Conservation (phyloP, 1,140 invertebrate species). For the Zaprionus vittiger region DNA sequence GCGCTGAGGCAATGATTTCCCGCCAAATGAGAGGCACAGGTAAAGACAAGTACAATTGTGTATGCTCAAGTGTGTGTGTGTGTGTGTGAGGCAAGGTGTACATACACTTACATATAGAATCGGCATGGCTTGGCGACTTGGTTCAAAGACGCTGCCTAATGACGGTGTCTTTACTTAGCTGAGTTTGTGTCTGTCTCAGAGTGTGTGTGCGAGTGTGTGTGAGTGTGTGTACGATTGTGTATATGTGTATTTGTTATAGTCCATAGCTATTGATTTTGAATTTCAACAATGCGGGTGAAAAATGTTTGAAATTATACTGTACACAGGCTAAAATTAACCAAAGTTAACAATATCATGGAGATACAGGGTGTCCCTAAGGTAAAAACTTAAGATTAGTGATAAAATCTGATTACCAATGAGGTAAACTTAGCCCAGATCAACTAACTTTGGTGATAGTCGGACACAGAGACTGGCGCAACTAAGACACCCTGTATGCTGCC, state of each 20-base stretch:
- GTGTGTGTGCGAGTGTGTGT: conserved; percentile 4
- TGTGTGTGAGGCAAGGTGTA: conserved; percentile 61
- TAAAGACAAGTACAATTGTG: conserved; percentile 69
- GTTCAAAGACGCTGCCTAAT: conserved; percentile 72
- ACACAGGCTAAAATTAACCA: conserved; percentile 68
- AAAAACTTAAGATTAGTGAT: background rate
- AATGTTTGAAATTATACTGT: conserved; percentile 78
- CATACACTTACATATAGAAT: conserved; percentile 31
- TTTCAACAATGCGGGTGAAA: conserved; percentile 82
- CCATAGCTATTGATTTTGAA: conserved; percentile 72
- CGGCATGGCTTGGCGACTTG: conserved; percentile 34
- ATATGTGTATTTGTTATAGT: conserved; percentile 23
- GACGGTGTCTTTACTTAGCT: conserved; percentile 46
- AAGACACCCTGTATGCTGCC: conserved; percentile 35
- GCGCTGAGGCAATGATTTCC: conserved; percentile 66
- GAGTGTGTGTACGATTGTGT: background rate
- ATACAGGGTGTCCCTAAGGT: conserved; percentile 53
- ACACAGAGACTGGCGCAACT: background rate
- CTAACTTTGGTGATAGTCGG: background rate
- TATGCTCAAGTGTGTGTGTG: conserved; percentile 8
- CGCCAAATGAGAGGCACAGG: conserved; percentile 77
- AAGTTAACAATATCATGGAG: conserved; percentile 45
- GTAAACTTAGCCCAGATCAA: background rate
- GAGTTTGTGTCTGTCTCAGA: conserved; percentile 39
- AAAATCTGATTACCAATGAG: background rate